Evolutionary conservation across 2,888 invertebrate species (phyloP), one percentile per base, ranked within the genome.

Genomic region (Dasysyrphus albostriatus): DNA sequence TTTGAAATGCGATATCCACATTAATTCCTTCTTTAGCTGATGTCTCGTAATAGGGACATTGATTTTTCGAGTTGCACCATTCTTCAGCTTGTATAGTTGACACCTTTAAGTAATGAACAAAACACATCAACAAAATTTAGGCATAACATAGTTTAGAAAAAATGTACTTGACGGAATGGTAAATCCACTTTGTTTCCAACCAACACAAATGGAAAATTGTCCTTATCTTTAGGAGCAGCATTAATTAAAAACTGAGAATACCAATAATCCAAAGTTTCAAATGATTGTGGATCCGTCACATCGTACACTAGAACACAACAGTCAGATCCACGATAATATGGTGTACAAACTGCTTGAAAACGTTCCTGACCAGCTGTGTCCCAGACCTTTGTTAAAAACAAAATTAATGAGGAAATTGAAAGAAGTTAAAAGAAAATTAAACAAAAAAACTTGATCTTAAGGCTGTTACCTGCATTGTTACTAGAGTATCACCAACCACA

Each of bases 11-110:
- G 5, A 12, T 5, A 16, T 58, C 58, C 37, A 58, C 58, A 37
- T 58, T 58, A 12, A 37, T 37, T 58, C 58, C 58, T 19, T 58
- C 37, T 58, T 19, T 37, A 16, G 37, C 58, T 37, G 58, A 58
- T 12, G 58, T 14, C 58, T 58, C 37, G 6, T 5, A 58, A 58
- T 58, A 58, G 12, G 34, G 34, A 37, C 58, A 58, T 1, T 58
- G 16, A 58, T 37, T 10, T 14, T 58, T 58, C 2, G 16, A 37
- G 16, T 16, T 9, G 12, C 58, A 58, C 58, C 37, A 58, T 37
- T 37, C 37, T 10, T 58, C 58, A 12, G 19, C 37, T 10, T 58
- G 16, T 19, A 58, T 10, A 19, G 16, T 6, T 58, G 34, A 58
- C 5, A 58, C 37, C 58, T 58, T 19, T 37, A 34, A 4, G 10